Conservation (phyloP, 2,113 vertebrate genomes). For the Hyla sarda region DNA sequence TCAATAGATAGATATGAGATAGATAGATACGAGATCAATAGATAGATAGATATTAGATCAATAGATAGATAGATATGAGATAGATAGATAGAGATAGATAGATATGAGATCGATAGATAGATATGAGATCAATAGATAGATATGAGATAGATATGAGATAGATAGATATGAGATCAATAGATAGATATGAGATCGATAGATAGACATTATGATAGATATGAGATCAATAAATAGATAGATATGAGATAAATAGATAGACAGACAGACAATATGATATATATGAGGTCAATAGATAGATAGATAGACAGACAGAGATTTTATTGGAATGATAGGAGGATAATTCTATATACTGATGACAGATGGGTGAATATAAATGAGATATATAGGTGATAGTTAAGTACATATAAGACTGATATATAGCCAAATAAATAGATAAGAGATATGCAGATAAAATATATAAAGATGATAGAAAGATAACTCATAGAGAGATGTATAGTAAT, state of each 20-base stretch:
- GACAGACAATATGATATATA: background rate
- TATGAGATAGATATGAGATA: background rate
- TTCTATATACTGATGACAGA: background rate
- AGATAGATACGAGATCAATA: too few species aligned
- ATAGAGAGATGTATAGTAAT: background rate
- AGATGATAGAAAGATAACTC: background rate
- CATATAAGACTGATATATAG: background rate
- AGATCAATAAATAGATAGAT: background rate
- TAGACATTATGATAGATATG: too few species aligned
- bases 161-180: too few species aligned
- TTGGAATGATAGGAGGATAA: background rate
- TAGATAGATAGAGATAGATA: too few species aligned
- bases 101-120: too few species aligned
- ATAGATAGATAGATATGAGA: too few species aligned
- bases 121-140: background rate
- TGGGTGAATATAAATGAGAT: background rate
- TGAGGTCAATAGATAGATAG: background rate
- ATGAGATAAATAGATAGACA: background rate
- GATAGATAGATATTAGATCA: too few species aligned
- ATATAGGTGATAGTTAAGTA: background rate
- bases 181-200: too few species aligned
- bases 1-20: too few species aligned
- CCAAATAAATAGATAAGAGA: background rate
- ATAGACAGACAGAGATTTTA: too few species aligned
- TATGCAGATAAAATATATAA: too few species aligned